phyloP scores from a whole-genome alignment of 2,888 invertebrate genomes.

The Phragmatobia fuliginosa region DNA sequence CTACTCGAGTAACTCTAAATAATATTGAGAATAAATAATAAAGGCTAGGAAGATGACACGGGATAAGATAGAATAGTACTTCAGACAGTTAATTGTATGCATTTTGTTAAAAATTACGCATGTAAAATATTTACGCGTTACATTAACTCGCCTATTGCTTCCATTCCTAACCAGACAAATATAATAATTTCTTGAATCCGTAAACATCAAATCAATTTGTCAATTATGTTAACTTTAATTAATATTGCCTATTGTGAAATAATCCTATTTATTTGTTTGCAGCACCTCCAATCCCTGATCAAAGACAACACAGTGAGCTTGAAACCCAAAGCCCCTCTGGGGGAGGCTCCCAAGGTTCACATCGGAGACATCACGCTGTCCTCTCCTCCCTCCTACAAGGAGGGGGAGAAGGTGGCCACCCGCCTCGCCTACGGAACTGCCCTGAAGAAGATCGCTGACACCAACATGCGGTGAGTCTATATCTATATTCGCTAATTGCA shows the following conservation, averaged over 20 bases:
- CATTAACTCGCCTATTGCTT: too few relatives aligned
- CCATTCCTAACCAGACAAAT: too few relatives aligned
- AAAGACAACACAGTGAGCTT: constrained; percentile 89
- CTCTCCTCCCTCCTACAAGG: constrained; percentile 93
- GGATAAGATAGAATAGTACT: too few relatives aligned
- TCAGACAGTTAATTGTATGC: too few relatives aligned
- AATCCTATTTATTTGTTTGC: not conserved
- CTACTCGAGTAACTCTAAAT: too few relatives aligned
- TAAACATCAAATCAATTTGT: too few relatives aligned
- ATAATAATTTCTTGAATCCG: too few relatives aligned
- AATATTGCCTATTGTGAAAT: too few relatives aligned
- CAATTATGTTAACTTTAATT: too few relatives aligned
- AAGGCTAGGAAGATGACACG: too few relatives aligned
- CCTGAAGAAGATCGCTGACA: constrained; percentile 93
- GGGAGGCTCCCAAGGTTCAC: constrained; percentile 91
- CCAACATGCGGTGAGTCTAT: constrained; percentile 80
- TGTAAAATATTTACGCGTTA: not conserved
- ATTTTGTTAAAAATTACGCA: not conserved
- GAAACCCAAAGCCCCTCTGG: constrained; percentile 88
- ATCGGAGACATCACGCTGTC: constrained; percentile 88
- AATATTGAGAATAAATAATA: too few relatives aligned
- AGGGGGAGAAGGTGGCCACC: constrained; percentile 93
- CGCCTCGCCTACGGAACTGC: constrained; percentile 98
- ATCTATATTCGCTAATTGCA: not conserved
- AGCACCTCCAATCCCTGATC: constrained; percentile 86